Evolutionary conservation across 2,113 vertebrate species (phyloP), one percentile per base, ranked within the genome.

Genomic region (Cynopterus brachyotis): DNA sequence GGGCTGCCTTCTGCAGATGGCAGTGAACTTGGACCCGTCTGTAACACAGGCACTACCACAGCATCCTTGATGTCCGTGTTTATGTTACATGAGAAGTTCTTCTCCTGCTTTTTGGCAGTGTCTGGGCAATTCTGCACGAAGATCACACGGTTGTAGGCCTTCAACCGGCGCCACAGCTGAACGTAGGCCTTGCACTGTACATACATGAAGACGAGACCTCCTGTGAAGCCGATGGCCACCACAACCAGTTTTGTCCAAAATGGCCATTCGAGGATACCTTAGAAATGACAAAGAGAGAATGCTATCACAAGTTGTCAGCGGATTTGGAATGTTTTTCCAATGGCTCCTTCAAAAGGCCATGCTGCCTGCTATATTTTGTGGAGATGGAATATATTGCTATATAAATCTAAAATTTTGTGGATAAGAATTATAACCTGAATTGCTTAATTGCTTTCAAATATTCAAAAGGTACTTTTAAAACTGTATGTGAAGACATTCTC

Each of bases 61-160:
- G 98, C 83, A 0, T 99, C 99, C 59, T 99, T 99, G 78, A 67
- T 95, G 30, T 99, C 99, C 0, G 98, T 98, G 96, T 86, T 97
- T 37, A 99, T 95, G 0, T 96, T 84, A 85, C 97, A 96, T 0
- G 78, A 95, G 62, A 97, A 98, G 64, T 83, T 98, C 97, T 98
- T 99, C 95, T 99, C 99, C 95, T 95, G 59, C 93, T 99, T 99
- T 98, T 99, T 99, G 97, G 98, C 98, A 10, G 99, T 99, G 97
- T 99, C 99, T 2, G 99, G 99, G 98, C 99, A 99, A 98, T 99
- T 99, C 96, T 99, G 99, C 97, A 99, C 99, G 45, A 99, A 99
- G 98, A 99, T 99, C 89, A 99, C 99, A 85, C 99, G 99, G 98
- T 99, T 99, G 98, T 99, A 99, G 95, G 99, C 99, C 98, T 99